phyloP scores from a whole-genome alignment of 2,113 vertebrate genomes.

The Pteropus alecto region DNA sequence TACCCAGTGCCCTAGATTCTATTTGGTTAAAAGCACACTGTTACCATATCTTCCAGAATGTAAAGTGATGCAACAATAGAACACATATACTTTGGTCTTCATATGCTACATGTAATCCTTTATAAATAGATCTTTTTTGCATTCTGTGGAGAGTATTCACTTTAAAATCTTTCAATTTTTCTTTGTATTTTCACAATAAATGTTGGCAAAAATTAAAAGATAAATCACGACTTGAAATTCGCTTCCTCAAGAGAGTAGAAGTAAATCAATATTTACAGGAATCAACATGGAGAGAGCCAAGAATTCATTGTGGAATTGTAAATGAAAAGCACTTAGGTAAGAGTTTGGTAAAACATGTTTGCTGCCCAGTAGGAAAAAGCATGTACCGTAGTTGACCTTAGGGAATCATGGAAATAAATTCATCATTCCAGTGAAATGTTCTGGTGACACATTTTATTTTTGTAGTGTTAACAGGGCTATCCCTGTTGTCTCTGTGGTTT shows the following conservation, averaged over 20 bases:
- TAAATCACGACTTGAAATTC: conserved; percentile 42
- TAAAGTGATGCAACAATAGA: conserved; percentile 68
- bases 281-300: background rate
- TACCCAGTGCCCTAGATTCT: background rate
- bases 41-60: conserved; percentile 59
- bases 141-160: conserved; percentile 44
- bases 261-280: conserved; percentile 12
- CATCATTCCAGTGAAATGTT: conserved; percentile 52
- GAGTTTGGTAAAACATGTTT: conserved; percentile 35
- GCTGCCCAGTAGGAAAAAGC: conserved; percentile 55
- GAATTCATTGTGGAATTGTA: conserved; percentile 29
- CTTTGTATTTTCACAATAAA: background rate
- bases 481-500: conserved; percentile 23
- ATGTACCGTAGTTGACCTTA: conserved; percentile 51
- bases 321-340: conserved; percentile 58
- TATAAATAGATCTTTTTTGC: conserved; percentile 70
- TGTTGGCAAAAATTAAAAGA: conserved; percentile 73
- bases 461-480: background rate
- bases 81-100: conserved; percentile 69
- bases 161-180: background rate
- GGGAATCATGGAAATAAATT: conserved; percentile 62
- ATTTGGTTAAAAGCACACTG: conserved; percentile 56
- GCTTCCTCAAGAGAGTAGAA: conserved; percentile 41
- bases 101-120: conserved; percentile 74
- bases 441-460: conserved; percentile 67